phyloP scores from a whole-genome alignment of 2,888 invertebrate species.

The Hypomecis atomaria region DNA sequence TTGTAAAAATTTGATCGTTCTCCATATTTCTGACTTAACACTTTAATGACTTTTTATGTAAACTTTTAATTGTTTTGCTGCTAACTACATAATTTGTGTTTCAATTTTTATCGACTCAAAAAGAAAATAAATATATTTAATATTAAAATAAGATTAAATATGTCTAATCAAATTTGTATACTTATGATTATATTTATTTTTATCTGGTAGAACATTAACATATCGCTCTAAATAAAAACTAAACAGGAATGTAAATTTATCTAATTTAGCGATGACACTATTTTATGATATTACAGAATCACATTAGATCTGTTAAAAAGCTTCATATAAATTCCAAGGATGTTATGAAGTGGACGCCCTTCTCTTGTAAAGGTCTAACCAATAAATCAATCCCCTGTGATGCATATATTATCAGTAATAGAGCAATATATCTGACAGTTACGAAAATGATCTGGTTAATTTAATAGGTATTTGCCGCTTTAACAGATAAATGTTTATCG shows the following conservation, averaged over 20 bases:
- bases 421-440: slow-evolving; percentile 6
- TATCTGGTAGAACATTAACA: neutral
- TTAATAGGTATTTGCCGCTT: neutral
- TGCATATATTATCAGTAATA: slow-evolving; percentile 2
- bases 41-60: too few species aligned
- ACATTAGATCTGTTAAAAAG: neutral
- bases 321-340: slow-evolving; percentile 18
- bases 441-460: slow-evolving; percentile 2
- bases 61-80: too few species aligned
- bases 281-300: slow-evolving; percentile 9
- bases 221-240: neutral
- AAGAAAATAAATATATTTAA: too few species aligned
- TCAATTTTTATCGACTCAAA: too few species aligned
- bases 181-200: too few species aligned
- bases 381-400: slow-evolving; percentile 14
- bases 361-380: slow-evolving; percentile 6
- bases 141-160: too few species aligned
- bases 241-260: neutral
- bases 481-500: too few species aligned
- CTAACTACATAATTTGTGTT: too few species aligned
- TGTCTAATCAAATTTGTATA: too few species aligned
- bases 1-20: too few species aligned
- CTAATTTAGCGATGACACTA: slow-evolving; percentile 2
- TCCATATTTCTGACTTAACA: too few species aligned
- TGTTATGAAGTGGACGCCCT: slow-evolving; percentile 13